These are phyloP conservation scores for Athrips mouffetella DNA, from an alignment of 2,888 invertebrate species.

Conservation along the genomic window DNA sequence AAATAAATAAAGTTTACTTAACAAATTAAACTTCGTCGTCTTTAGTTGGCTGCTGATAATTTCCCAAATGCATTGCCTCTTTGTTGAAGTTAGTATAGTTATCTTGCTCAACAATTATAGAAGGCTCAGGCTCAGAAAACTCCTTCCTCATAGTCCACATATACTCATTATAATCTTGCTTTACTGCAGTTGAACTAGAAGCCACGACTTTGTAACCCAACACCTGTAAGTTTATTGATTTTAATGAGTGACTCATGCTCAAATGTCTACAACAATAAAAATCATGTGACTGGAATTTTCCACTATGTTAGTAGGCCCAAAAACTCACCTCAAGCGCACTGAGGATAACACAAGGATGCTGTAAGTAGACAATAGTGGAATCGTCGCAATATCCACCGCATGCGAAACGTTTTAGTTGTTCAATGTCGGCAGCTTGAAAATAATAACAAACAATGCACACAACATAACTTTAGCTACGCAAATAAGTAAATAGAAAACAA, in stretches of 20 bases:
- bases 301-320: conserved; percentile 8
- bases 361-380: conserved; percentile 90
- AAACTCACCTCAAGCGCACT: conserved; percentile 86
- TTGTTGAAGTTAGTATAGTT: conserved; percentile 80
- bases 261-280: too few species aligned
- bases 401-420: conserved; percentile 89
- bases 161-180: conserved; percentile 93
- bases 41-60: conserved; percentile 60
- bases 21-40: conserved; percentile 66
- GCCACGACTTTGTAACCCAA: conserved; percentile 93
- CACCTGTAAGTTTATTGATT: conserved; percentile 70
- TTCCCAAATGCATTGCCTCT: conserved; percentile 73
- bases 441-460: conserved; percentile 5
- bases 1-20: conserved; percentile 22
- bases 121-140: conserved; percentile 89
- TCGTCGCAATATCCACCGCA: conserved; percentile 91
- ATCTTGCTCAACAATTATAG: conserved; percentile 79
- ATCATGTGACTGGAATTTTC: not conserved
- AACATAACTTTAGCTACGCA: not conserved
- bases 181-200: conserved; percentile 90
- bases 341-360: conserved; percentile 92
- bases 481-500: not conserved
- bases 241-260: too few species aligned
- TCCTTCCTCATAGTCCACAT: conserved; percentile 97
- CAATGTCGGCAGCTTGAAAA: conserved; percentile 84